phyloP scores from a whole-genome alignment of 2,113 vertebrate genomes.

The Zeus faber region DNA sequence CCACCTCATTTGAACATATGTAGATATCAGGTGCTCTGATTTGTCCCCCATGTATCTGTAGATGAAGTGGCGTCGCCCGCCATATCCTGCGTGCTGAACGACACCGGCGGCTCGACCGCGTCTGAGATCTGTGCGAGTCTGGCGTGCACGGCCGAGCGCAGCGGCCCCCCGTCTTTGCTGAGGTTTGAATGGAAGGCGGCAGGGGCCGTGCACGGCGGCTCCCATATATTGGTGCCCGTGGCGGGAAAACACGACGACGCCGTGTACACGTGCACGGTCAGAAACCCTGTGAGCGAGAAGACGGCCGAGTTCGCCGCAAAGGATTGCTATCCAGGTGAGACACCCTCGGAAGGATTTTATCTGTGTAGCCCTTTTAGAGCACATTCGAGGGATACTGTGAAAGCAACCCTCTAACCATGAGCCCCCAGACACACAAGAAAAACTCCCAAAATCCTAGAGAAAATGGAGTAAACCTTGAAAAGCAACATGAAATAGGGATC shows the following conservation, averaged over 20 bases:
- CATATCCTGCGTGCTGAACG: conserved; percentile 39
- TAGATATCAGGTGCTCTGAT: background rate
- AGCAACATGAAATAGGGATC: too few species aligned
- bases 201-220: background rate
- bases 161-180: background rate
- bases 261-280: conserved; percentile 37
- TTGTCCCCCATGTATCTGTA: conserved; percentile 25
- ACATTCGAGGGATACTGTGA: too few species aligned
- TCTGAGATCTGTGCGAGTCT: conserved; percentile 21
- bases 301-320: conserved; percentile 31
- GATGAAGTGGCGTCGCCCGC: conserved; percentile 36
- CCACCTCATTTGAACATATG: background rate
- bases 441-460: too few species aligned
- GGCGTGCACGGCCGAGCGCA: conserved; percentile 30
- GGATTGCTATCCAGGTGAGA: conserved; percentile 53
- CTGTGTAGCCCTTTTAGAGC: too few species aligned
- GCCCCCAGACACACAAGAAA: too few species aligned
- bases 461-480: too few species aligned
- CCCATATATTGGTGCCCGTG: conserved; percentile 3
- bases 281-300: conserved; percentile 35
- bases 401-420: too few species aligned
- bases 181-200: conserved; percentile 46
- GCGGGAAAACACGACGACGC: conserved; percentile 4
- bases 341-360: background rate
- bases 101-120: background rate